These are phyloP conservation scores for Bubo scandiacus DNA, from an alignment of 2,113 vertebrate species.

Conservation along the genomic window DNA sequence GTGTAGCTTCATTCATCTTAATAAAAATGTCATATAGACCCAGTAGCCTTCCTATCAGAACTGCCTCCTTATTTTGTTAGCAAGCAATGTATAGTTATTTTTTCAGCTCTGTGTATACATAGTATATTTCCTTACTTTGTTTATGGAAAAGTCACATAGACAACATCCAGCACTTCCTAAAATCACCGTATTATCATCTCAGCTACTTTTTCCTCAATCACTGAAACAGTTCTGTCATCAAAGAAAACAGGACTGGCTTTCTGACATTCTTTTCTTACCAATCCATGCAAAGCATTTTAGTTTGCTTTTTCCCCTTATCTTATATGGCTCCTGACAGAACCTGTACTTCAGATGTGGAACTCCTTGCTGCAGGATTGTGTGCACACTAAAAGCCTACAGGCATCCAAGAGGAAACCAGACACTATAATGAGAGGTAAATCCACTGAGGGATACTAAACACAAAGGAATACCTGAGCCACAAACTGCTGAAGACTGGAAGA, in stretches of 20 bases:
- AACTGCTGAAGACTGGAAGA: background rate
- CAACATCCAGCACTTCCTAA: background rate
- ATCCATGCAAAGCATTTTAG: background rate
- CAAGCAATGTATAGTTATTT: background rate
- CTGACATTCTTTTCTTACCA: background rate
- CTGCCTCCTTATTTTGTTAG: background rate
- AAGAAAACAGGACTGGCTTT: background rate
- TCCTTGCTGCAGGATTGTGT: background rate
- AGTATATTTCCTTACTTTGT: background rate
- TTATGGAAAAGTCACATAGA: background rate
- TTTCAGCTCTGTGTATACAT: background rate
- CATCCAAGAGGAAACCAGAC: background rate
- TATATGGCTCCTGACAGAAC: background rate
- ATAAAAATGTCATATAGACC: background rate
- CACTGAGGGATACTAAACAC: background rate
- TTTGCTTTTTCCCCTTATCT: background rate
- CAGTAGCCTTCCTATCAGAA: background rate
- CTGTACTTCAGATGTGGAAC: background rate
- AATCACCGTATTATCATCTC: background rate
- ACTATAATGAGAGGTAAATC: background rate
- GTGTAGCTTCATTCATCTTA: background rate
- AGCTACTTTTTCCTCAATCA: background rate
- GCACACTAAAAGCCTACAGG: background rate
- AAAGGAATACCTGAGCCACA: background rate
- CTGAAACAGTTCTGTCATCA: background rate